Evolutionary conservation across 2,113 vertebrate species (phyloP), one percentile per base, ranked within the genome.

Genomic region (Paraplagusia blochii): DNA sequence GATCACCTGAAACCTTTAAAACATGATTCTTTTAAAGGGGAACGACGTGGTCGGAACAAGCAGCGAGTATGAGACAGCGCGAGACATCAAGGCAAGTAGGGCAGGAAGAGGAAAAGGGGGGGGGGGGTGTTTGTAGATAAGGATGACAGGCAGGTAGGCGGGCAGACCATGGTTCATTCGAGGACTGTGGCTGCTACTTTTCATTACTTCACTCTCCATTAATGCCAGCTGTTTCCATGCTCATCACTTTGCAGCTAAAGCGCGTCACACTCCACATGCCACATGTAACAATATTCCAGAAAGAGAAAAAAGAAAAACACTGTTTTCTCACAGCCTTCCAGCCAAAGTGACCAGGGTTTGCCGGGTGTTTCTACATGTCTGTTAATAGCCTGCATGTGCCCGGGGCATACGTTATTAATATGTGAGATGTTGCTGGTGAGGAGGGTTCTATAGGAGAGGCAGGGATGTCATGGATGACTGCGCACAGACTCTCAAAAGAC

Each of bases 121-220:
- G 16, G n/a, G 8, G 22, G 18, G 29, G 58, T 36, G 29, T 29
- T 35, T 34, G 58, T 46, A 61, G 53, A 70, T 49, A 73, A 58
- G 65, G 65, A 65, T 55, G 66, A 51, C 40, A 52, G 44, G 63
- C 69, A 64, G 59, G 58, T 56, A 76, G 58, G 63, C 56, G 72
- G 56, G 58, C 22, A 29, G 22, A 29, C 57, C 54, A 74, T n/a
- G 48, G 82, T 79, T 88, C 80, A 86, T 84, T 79, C 74, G 57
- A 83, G 74, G 77, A 74, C 72, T 59, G 66, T 64, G 62, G 68
- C 71, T 67, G 66, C 52, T 69, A 53, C 76, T 76, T 79, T 79
- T 69, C 80, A 72, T 78, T 63, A 61, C 49, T 72, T 17, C 33
- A 58, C 70, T 79, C 42, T 84, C 82, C 72, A 76, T 72, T 83